Base-by-base conservation (phyloP, 2,888 invertebrate species). In the Exocentrus adspersus region DNA sequence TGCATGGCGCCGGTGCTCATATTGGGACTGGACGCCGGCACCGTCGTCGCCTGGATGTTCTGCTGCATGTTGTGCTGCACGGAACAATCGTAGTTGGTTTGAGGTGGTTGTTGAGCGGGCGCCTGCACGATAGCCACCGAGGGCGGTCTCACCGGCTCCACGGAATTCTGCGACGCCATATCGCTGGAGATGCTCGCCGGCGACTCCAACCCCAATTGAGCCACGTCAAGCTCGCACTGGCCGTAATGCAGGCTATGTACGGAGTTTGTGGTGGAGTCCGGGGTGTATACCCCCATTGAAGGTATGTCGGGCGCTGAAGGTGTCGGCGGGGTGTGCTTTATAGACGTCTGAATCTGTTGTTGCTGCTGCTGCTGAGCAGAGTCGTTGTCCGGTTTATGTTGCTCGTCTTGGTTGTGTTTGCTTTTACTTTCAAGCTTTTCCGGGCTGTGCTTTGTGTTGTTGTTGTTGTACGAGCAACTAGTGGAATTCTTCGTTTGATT, bases 151-250 rank as follows among this genome's bases (percentile, higher is more conserved):
- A 84, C 84, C 30, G 85, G 84, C 71, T 90, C 90, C 0, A 88
- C 87, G 0, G 90, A 87, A 77, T 87, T 89, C 72, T 93, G 93
- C 0, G 90, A 90, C 6, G 92, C 90, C 82, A 95, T 87, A 80
- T 95, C 94, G 48, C 92, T 93, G 0, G 93, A 91, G 71, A 95
- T 94, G 41, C 94, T 93, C 0, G 93, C 91, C 0, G 96, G 95
- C 0, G 95, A 95, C 79, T 95, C 95, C 68, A 96, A 83, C 0
- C 93, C 94, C 62, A 95, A 81, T 78, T 93, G 93, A 61, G 90
- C 89, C 1, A 94, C 93, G 79, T 94, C 95, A 64, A 95, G 82
- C 72, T 95, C 94, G 74, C 93, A 93, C 60, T 92, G 91, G 0
- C 72, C 74, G 75, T 93, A 93, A 77, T 90, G 89, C 72, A 95